Evolutionary conservation across 2,113 vertebrate species (phyloP).

Genomic region (Enhydra lutris): DNA sequence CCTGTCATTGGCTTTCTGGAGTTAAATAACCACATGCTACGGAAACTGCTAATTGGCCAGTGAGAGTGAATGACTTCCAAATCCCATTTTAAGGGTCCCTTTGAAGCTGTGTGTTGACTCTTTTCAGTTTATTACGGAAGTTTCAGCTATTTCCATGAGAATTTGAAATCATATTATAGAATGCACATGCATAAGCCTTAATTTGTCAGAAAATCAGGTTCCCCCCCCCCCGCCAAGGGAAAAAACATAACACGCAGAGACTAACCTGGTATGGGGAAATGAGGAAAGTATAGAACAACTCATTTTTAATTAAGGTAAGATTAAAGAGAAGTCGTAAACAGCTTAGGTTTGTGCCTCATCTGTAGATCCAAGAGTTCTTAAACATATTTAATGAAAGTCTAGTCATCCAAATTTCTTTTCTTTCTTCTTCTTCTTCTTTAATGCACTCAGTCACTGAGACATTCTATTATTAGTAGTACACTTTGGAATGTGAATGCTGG

Average conservation of each 20-base stretch:
- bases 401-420: background rate
- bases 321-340: background rate
- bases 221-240: accelerated
- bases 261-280: background rate
- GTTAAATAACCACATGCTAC: background rate
- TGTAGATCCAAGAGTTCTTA: background rate
- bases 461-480: background rate
- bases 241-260: background rate
- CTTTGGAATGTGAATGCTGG: background rate
- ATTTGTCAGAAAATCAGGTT: background rate
- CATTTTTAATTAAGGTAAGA: background rate
- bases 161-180: background rate
- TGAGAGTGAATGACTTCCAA: background rate
- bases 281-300: background rate
- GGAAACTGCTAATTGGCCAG: background rate
- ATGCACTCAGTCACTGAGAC: background rate
- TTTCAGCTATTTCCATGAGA: background rate
- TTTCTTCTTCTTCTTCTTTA: background rate
- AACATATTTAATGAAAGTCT: background rate
- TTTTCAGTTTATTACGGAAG: background rate
- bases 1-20: background rate
- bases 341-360: background rate
- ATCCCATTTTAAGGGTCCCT: background rate
- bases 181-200: background rate
- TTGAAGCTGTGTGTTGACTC: background rate